These are phyloP conservation scores for Chloroclysta siterata DNA, from an alignment of 2,888 invertebrate genomes.

Conservation along the genomic window DNA sequence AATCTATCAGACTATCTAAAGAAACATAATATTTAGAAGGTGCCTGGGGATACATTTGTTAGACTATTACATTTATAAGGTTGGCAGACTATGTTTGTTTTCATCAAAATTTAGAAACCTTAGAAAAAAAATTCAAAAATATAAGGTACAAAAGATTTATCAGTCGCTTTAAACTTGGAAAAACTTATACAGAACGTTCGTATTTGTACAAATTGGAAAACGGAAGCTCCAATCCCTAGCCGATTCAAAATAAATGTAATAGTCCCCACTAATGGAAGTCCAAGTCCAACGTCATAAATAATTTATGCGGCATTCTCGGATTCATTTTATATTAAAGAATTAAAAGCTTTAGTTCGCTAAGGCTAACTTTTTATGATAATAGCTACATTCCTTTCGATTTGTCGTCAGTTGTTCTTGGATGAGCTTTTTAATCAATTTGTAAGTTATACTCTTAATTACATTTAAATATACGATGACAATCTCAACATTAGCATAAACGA, in stretches of 20 bases:
- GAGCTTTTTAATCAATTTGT: constrained; percentile 13
- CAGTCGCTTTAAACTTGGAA: constrained; percentile 11
- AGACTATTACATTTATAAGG: not conserved
- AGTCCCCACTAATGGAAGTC: constrained; percentile 60
- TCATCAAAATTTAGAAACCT: not conserved
- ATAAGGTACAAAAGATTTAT: constrained; percentile 9
- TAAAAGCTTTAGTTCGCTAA: constrained; percentile 46
- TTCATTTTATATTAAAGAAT: constrained; percentile 62
- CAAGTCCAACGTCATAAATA: constrained; percentile 62
- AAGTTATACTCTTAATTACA: constrained; percentile 4
- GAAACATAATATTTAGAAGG: too few species aligned
- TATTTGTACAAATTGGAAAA: constrained; percentile 31
- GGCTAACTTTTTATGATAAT: constrained; percentile 17
- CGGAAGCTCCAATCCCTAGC: constrained; percentile 40
- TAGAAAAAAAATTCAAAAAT: not conserved
- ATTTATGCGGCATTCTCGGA: constrained; percentile 58
- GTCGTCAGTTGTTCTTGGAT: constrained; percentile 1
- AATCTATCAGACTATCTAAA: too few species aligned
- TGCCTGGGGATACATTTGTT: not conserved
- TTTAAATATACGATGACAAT: constrained; percentile 10
- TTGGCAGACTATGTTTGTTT: not conserved
- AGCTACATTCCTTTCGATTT: constrained; percentile 13
- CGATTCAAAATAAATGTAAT: constrained; percentile 59
- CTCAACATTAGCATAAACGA: constrained; percentile 9
- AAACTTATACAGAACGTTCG: constrained; percentile 17